A percentile compares a stretch with the other conserved stretches of the same genome.
Conservation (phyloP, 2,888 invertebrate genomes). For the Sipha maydis region DNA sequence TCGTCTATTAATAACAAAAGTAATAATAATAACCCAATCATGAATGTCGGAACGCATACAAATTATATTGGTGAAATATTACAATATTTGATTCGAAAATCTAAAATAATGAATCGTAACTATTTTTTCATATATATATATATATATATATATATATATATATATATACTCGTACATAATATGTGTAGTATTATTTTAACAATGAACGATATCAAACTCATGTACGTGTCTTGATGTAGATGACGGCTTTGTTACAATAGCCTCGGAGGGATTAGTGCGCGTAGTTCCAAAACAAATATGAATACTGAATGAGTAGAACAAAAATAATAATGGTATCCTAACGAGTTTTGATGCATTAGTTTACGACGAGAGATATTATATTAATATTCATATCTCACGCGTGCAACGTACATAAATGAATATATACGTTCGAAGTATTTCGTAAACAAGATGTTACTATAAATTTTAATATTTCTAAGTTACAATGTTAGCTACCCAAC, state of each 20-base stretch:
- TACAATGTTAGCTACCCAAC: background rate
- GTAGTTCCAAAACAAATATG: conserved; percentile 29
- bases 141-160: too few relatives aligned
- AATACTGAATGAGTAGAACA: conserved; percentile 23
- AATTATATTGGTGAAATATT: background rate
- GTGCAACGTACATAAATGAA: background rate
- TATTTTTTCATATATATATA: too few relatives aligned
- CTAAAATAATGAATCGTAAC: background rate
- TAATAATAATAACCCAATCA: background rate
- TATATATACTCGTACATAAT: background rate
- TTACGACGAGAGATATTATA: conserved; percentile 4
- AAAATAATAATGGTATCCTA: conserved; percentile 8
- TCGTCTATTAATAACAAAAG: background rate
- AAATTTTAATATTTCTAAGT: background rate
- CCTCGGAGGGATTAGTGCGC: conserved; percentile 15
- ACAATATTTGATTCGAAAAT: background rate
- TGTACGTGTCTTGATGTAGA: background rate
- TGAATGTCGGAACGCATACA: background rate
- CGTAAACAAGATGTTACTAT: background rate
- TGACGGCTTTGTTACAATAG: background rate
- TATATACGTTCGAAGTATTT: background rate
- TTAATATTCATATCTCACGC: conserved; percentile 3
- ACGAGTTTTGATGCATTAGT: conserved; percentile 26
- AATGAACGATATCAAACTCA: background rate
- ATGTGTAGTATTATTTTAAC: background rate